These are phyloP conservation scores for Pseudomugil gertrudae DNA, from an alignment of 2,797 vertebrate genomes.

Conservation along the genomic window DNA sequence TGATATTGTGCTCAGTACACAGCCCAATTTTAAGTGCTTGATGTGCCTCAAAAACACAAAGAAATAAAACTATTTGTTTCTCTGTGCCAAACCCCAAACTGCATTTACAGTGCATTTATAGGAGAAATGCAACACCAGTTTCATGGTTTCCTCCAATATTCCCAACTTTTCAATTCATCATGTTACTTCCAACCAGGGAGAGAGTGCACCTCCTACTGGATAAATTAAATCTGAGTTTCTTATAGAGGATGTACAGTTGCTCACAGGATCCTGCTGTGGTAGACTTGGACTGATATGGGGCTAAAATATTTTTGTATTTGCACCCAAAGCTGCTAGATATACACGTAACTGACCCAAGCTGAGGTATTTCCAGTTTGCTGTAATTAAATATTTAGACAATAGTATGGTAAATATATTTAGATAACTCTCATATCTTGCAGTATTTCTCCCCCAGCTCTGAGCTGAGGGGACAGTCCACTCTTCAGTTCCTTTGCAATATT, in stretches of 20 bases:
- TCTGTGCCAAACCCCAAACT: neutral
- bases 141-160: conserved; percentile 2
- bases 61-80: neutral
- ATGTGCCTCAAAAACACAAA: conserved; percentile 1
- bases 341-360: neutral
- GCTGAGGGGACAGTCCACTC: neutral
- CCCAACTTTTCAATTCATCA: neutral
- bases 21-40: conserved; percentile 2
- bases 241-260: neutral
- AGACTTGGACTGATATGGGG: neutral
- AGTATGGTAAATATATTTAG: neutral
- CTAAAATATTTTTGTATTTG: neutral
- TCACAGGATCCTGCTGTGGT: neutral
- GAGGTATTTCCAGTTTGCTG: neutral
- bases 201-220: conserved; percentile 67
- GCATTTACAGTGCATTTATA: neutral
- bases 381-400: neutral
- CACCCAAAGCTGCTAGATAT: neutral
- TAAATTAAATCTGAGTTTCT: neutral
- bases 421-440: too few species aligned
- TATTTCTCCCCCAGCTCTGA: neutral
- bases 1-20: conserved; percentile 12
- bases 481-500: neutral
- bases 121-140: neutral
- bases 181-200: neutral